These are phyloP conservation scores for Calliopum simillimum DNA, from an alignment of 2,888 invertebrate species.

Conservation along the genomic window DNA sequence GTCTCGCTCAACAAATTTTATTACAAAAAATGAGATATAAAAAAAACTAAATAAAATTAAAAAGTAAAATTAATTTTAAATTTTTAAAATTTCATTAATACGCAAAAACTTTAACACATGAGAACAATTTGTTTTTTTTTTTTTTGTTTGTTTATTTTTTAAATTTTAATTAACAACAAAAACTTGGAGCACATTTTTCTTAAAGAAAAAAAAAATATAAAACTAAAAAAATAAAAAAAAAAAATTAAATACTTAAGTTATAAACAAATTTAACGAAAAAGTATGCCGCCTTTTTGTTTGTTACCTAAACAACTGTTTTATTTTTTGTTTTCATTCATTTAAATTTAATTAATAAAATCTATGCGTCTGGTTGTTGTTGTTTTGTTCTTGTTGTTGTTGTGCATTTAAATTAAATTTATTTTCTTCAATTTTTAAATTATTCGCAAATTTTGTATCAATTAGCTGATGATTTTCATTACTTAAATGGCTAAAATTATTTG, in stretches of 20 bases:
- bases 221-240: not conserved
- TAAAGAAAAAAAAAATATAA: not conserved
- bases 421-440: slow-evolving; percentile 42
- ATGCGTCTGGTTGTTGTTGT: slow-evolving; percentile 34
- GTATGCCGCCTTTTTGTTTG: too few relatives aligned
- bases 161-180: too few relatives aligned
- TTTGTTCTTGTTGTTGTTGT: slow-evolving; percentile 23
- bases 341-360: slow-evolving; percentile 37
- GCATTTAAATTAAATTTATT: slow-evolving; percentile 37
- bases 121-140: too few relatives aligned
- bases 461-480: slow-evolving; percentile 36
- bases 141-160: too few relatives aligned
- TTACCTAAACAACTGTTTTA: too few relatives aligned
- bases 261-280: slow-evolving; percentile 1
- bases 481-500: slow-evolving; percentile 26
- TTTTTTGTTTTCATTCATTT: not conserved
- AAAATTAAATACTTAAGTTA: not conserved
- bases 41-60: too few relatives aligned
- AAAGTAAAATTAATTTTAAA: too few relatives aligned
- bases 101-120: too few relatives aligned
- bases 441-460: slow-evolving; percentile 29
- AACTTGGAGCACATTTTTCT: not conserved
- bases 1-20: slow-evolving; percentile 19
- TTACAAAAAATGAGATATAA: too few relatives aligned
- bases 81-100: too few relatives aligned